Evolutionary conservation across 2,113 vertebrate species (phyloP).

Genomic region (Poeciliopsis retropinna): DNA sequence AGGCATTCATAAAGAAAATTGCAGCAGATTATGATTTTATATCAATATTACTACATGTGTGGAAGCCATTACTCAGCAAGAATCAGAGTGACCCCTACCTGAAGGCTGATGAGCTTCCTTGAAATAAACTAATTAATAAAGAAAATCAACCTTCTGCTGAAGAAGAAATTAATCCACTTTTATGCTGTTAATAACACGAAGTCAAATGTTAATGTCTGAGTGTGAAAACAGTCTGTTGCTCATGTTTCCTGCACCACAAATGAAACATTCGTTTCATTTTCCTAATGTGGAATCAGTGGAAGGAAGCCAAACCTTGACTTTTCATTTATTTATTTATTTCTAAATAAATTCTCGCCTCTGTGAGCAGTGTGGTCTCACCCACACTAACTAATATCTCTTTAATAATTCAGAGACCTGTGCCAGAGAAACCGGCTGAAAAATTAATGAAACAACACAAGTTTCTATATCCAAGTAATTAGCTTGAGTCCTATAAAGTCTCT

Average conservation of each 20-base stretch:
- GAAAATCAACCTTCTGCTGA: background rate
- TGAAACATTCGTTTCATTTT: conserved; percentile 26
- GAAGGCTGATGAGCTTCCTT: background rate
- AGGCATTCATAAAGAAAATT: too few relatives aligned
- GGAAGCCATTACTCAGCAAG: background rate
- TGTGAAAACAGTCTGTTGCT: background rate
- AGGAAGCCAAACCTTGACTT: conserved; percentile 14
- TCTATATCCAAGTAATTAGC: conserved; percentile 64
- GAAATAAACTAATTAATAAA: background rate
- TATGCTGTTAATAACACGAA: conserved; percentile 1
- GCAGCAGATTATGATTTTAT: too few relatives aligned
- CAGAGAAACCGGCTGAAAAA: conserved; percentile 66
- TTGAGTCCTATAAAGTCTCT: conserved; percentile 36
- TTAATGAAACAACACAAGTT: conserved; percentile 66
- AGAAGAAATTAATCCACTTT: background rate
- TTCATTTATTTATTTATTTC: too few relatives aligned
- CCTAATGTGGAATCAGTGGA: conserved; percentile 14
- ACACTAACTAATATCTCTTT: conserved; percentile 43
- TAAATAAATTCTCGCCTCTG: background rate
- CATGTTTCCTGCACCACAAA: conserved; percentile 18
- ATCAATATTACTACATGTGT: background rate
- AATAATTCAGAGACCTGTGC: conserved; percentile 67
- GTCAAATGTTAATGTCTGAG: background rate
- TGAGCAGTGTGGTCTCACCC: conserved; percentile 42
- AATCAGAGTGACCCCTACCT: background rate